Base-by-base conservation (phyloP, 2,113 vertebrate species). In the Centropristis striata region DNA sequence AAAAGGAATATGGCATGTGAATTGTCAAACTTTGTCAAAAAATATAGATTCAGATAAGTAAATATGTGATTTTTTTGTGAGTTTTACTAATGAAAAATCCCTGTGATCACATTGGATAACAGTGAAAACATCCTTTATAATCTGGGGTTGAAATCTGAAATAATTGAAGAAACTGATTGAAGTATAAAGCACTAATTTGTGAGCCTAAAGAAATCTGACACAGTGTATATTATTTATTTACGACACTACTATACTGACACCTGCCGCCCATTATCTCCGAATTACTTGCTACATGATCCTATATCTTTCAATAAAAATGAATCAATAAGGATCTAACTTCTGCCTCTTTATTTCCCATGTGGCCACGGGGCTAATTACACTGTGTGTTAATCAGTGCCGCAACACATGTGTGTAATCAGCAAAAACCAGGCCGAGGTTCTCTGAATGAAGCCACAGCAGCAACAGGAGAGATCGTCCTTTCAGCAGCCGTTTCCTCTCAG, bases 341-440 rank as follows among this genome's bases (percentile, higher is more conserved):
- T 81, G 47, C 75, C 73, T 83, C 71, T 68, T 92, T 89, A 92
- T 93, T 92, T 92, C 87, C 90, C 91, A 82, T 70, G 80, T 72
- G 90, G 72, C 84, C n/a, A 1, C 2, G 50, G 71, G 67, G 80
- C 70, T 92, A 87, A 92, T 93, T 90, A 87, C 74, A 41, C 47
- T 28, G 46, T 50, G 74, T 85, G 85, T 83, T 91, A 85, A 92
- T 91, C 83, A 85, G 61, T 32, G 59, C 64, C 57, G 65, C 54
- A 86, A 67, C 81, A 81, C 75, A 54, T 37, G 41, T 50, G 47
- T 68, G 58, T 75, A 64, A 88, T 92, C 85, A 90, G 75, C 75
- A 80, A 68, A 84, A 85, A 71, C 68, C 68, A 72, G n/a, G 27
- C 60, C 32, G 50, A 61, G 50, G 32, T 32, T 44, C 32, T 54